Conservation (phyloP, 2,888 invertebrate species). For the Uloborus plumipes region DNA sequence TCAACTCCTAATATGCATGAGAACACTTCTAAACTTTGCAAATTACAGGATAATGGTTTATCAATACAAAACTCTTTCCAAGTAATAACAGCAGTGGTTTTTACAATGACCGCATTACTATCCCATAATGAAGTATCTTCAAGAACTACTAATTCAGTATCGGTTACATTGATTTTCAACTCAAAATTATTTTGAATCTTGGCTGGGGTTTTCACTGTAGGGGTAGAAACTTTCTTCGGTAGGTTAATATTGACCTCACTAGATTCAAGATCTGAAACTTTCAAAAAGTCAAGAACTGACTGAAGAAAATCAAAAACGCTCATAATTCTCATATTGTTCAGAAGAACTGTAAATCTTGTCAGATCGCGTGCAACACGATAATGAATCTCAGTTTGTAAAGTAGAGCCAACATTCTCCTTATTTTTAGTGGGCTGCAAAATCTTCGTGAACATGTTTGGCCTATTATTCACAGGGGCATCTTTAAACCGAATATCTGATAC, state of each 20-base stretch:
- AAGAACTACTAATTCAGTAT: slow-evolving; percentile 94
- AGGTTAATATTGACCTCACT: not conserved
- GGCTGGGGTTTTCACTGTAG: slow-evolving; percentile 65
- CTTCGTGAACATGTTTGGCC: slow-evolving; percentile 88
- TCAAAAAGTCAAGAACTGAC: slow-evolving; percentile 83
- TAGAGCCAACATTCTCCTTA: slow-evolving; percentile 65
- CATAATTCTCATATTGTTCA: slow-evolving; percentile 95
- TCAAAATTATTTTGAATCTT: slow-evolving; percentile 77
- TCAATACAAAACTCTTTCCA: slow-evolving; percentile 80
- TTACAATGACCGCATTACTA: slow-evolving; percentile 92
- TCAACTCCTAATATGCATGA: slow-evolving; percentile 91
- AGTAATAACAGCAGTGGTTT: slow-evolving; percentile 87
- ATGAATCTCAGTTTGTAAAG: slow-evolving; percentile 74
- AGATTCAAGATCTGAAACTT: not conserved
- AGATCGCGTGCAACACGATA: slow-evolving; percentile 76
- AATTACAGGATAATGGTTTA: slow-evolving; percentile 86
- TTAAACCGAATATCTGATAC: slow-evolving; percentile 81
- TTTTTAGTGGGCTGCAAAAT: slow-evolving; percentile 83
- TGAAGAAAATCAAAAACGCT: slow-evolving; percentile 95
- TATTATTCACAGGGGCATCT: slow-evolving; percentile 74
- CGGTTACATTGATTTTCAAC: slow-evolving; percentile 91
- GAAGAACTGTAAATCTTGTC: slow-evolving; percentile 85
- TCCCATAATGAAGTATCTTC: slow-evolving; percentile 90
- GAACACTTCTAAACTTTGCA: slow-evolving; percentile 91
- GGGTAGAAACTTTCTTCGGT: not conserved